Evolutionary conservation across 2,113 vertebrate species (phyloP).

Genomic region (Candoia aspera): DNA sequence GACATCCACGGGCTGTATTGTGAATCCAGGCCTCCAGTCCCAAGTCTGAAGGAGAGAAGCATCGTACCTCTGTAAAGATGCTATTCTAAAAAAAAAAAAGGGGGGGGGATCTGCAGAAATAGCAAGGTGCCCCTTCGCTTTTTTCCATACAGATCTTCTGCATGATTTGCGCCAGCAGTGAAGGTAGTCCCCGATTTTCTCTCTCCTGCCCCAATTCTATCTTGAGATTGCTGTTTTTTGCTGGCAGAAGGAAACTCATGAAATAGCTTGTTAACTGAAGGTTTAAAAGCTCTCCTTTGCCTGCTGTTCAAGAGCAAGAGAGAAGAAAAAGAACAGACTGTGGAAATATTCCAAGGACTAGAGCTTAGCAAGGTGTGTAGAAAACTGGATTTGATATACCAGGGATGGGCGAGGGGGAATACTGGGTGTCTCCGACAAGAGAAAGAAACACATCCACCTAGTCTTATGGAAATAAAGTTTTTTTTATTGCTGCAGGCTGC

Average conservation of each 20-base stretch:
- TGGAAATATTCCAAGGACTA: background rate
- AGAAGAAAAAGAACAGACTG: background rate
- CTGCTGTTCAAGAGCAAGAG: background rate
- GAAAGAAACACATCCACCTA: background rate
- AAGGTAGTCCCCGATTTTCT: background rate
- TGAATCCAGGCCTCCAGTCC: background rate
- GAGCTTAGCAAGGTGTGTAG: background rate
- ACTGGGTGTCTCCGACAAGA: too few species aligned
- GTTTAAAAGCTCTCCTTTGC: slow-evolving; percentile 52
- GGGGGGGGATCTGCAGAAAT: slow-evolving; percentile 42
- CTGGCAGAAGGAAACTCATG: slow-evolving; percentile 54
- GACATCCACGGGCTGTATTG: background rate
- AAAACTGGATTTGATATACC: background rate
- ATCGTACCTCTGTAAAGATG: slow-evolving; percentile 11
- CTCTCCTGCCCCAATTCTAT: slow-evolving; percentile 32
- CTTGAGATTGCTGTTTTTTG: slow-evolving; percentile 43
- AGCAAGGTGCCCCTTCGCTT: background rate
- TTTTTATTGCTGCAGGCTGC: background rate
- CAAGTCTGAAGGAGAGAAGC: background rate
- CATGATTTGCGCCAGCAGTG: slow-evolving; percentile 49
- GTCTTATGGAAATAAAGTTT: background rate
- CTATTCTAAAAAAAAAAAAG: slow-evolving; percentile 48
- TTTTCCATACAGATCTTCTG: slow-evolving; percentile 35
- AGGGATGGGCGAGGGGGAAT: too few species aligned
- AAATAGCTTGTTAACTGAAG: slow-evolving; percentile 58